A percentile compares a stretch with the other conserved stretches of the same genome.
Conservation (phyloP, 1,140 invertebrate genomes). For the Ceratosolen solmsi region DNA sequence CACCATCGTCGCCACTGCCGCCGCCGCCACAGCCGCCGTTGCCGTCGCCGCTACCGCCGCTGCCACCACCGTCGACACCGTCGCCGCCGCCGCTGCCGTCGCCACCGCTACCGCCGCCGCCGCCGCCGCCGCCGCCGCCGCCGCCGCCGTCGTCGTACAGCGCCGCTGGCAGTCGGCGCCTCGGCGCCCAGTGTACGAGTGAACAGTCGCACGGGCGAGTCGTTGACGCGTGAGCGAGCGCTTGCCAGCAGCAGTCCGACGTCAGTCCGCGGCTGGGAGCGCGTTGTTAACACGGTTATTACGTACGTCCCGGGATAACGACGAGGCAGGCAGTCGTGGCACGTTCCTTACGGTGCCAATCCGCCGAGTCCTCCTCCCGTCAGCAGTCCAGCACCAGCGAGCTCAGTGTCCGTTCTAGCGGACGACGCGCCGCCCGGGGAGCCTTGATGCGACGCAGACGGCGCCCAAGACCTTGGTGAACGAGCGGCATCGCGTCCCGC, state of each 20-base stretch:
- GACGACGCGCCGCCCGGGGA: no score
- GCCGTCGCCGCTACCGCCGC: no score
- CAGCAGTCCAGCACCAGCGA: no score
- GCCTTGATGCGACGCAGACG: no score
- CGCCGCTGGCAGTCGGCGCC: slow-evolving; percentile 10
- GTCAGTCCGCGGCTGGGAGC: slow-evolving; percentile 70
- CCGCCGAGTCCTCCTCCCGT: no score
- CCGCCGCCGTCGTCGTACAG: background rate
- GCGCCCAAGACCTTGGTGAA: no score
- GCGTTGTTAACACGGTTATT: slow-evolving; percentile 63
- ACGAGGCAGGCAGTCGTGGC: background rate
- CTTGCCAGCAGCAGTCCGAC: slow-evolving; percentile 52
- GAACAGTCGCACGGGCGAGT: background rate
- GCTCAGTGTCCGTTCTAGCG: no score
- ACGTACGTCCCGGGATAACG: slow-evolving; percentile 53
- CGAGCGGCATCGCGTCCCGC: no score
- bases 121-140: background rate
- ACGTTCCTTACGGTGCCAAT: no score
- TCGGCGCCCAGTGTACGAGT: background rate
- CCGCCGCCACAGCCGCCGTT: no score
- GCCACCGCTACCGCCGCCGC: background rate
- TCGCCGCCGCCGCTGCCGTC: background rate
- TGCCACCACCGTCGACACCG: background rate
- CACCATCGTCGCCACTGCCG: background rate
- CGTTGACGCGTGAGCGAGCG: background rate